Evolutionary conservation across 2,797 vertebrate species (phyloP), one percentile per base, ranked within the genome.

Genomic region (Sphenodon punctatus): DNA sequence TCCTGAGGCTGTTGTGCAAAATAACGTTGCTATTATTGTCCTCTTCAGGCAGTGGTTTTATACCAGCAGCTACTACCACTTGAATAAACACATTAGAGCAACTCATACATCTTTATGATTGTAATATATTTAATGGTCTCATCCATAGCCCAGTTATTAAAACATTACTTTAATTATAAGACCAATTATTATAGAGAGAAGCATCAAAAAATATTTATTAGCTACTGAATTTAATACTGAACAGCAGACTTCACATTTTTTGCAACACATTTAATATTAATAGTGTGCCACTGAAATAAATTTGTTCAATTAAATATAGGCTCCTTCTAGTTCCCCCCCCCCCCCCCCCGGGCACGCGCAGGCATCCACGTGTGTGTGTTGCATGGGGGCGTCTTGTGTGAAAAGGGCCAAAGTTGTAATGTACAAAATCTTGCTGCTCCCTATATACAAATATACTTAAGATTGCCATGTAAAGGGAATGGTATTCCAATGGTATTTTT

Each of bases 121-220:
- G 32, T 15, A 69, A 75, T 15, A 43, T 30, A 7, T 69, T 69
- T 42, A 76, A 72, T 72, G 64, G 45, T 25, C 46, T 72, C 61
- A 72, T 49, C 64, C 9, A 15, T 78, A 56, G 63, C 43, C 79
- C 27, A 71, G 78, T 82, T 78, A 80, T 61, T 80, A 74, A 86
- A 80, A 88, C 0, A 5, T 75, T 63, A 32, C 55, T 56, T 17
- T 83, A 81, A 90, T 78, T 81, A 73, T 61, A n/a, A 56, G 38
- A 36, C 49, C 53, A 74, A 36, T 59, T 88, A 84, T 75, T 55
- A 15, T 68, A 74, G 67, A 71, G 45, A 65, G 23, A 79, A 59
- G 30, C 45, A 70, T n/a, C 39, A 69, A 69, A 71, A 53, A 72
- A 27, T 63, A 81, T 80, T 84, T 81, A 74, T 75, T 56, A 82